Base-by-base conservation (phyloP, 2,113 vertebrate genomes). In the Lophura nycthemera region DNA sequence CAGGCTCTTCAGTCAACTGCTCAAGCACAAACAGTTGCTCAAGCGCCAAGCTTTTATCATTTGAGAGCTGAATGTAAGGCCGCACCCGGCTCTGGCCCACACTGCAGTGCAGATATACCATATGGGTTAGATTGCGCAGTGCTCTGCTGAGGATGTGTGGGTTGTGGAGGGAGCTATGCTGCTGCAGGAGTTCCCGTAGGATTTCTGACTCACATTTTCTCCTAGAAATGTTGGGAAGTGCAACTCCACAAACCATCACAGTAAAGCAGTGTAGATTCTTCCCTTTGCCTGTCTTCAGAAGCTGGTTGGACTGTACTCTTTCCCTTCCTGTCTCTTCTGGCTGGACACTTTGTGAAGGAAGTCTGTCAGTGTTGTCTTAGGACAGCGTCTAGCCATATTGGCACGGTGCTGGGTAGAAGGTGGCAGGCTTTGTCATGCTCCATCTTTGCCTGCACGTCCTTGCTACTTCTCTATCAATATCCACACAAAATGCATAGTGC, bases 191-290 rank as follows among this genome's bases (percentile, higher is more conserved):
- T 95, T 95, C 96, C 86, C 40, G 32, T 79, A 94, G 94, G 88
- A 96, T 83, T 94, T 95, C 95, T 96, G 94, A 95, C 88, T 97
- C 93, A 94, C 79, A 59, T 90, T 95, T 96, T 97, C 95, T 96
- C 90, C 90, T 93, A 90, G 90, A 95, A 95, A 69, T 81, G 40
- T 93, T 96, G 86, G 86, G 88, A 95, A 90, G 76, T 76, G 83
- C 70, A 72, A 77, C 45, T 94, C 12, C 69, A 82, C 1, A 2
- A 70, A 52, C 86, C 77, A 59, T 92, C 56, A 91, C 61, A 69
- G 76, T 74, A 59, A 83, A 86, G 36, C 63, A 8, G 18, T 82
- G 36, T 42, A 61, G 80, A 75, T 77, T 93, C 83, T 91, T 95
- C 59, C 76, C 73, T 78, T 94, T 82, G 56, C 82, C 61, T 88